Base-by-base conservation (phyloP, 2,888 invertebrate genomes). In the Drosophila kokeensis region DNA sequence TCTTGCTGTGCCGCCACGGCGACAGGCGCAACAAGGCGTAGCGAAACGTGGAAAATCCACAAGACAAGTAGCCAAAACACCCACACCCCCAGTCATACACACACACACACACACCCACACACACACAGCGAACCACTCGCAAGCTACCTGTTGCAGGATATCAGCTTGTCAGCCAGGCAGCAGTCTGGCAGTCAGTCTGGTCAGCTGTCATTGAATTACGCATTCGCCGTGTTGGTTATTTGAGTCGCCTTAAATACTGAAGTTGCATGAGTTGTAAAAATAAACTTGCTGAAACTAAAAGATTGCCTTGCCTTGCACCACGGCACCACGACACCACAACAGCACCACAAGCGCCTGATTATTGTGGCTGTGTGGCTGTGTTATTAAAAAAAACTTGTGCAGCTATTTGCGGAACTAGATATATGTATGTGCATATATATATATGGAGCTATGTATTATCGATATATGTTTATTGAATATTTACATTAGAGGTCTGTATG, bases 101-200 rank as follows among this genome's bases (percentile, higher is more conserved):
- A 34, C 53, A 2, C 34, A 32, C n/a, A 13, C 38, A 30, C 45
- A 13, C 30, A 38, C 62, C 48, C 10, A 38, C 29, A 24, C 24
- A 13, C 38, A 48, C 13, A 15, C n/a, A 30, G n/a, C 40, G 52
- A 45, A 30, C 45, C 32, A 61, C 29, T 42, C 42, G 36, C 57
- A 36, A 38, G 64, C 65, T 55, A 73, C 73, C 77, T 81, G 81
- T 79, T 79, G 79, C 81, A 63, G 55, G 45, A 55, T 21, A 69
- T 49, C 49, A 53, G 45, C 32, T 63, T 60, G 70, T 45, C 29
- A 42, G 54, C 32, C 45, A 54, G 48, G n/a, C 40, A 40, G 27
- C 15, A 18, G 15, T 34, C 24, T 21, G 45, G 29, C 50, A 27
- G 59, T 34, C 52, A 67, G 67, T 68, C 52, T 55, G 61, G 54